phyloP scores from a whole-genome alignment of 2,797 vertebrate species.

The Gymnothorax javanicus region DNA sequence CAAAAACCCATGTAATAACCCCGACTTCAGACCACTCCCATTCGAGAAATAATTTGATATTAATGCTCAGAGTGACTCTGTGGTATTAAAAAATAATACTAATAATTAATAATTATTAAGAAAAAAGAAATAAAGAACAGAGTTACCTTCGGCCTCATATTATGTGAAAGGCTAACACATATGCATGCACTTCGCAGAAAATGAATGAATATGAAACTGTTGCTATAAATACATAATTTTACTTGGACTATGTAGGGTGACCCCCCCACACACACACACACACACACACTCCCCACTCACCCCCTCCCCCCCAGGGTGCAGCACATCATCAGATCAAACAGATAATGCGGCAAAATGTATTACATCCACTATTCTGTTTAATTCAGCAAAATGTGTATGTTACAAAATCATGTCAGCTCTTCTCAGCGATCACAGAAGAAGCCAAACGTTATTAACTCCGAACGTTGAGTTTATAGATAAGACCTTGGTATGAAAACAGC shows the following conservation, averaged over 20 bases:
- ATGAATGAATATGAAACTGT: neutral
- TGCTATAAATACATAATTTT: slow-evolving; percentile 4
- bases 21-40: neutral
- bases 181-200: neutral
- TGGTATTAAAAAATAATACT: neutral
- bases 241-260: neutral
- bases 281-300: no score
- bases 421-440: neutral
- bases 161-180: neutral
- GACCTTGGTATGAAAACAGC: neutral
- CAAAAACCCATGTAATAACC: neutral
- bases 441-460: neutral
- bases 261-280: no score
- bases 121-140: neutral
- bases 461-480: neutral
- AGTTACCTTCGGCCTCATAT: neutral
- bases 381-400: neutral
- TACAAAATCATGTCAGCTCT: neutral
- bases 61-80: neutral
- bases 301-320: no score
- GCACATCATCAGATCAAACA: slow-evolving; percentile 1
- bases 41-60: neutral
- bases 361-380: neutral
- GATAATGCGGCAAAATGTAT: neutral
- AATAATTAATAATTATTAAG: neutral